Base-by-base conservation (phyloP, 2,797 vertebrate species). In the Sebastes dallii region DNA sequence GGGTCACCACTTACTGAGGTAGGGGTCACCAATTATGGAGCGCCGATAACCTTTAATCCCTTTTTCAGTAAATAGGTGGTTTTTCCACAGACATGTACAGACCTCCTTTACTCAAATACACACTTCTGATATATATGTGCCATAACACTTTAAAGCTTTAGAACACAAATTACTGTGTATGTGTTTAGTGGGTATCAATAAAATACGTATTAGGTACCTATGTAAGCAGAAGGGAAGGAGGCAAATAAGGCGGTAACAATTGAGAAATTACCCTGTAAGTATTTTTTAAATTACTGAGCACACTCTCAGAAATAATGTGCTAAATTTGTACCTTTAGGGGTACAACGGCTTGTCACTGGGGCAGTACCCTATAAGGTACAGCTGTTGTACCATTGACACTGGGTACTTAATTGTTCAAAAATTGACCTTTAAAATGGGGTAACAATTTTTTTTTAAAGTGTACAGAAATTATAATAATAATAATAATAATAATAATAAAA, bases 21-120 rank as follows among this genome's bases (percentile, higher is more conserved):
- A 76, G 65, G 73, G 83, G 77, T 90, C 88, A 90, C 87, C 90
- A 92, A 92, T 94, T 94, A 93, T 3, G 24, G 30, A 70, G 80
- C 27, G 16, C 58, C 56, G 59, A 16, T 66, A 72, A 86, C 74
- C 75, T 87, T 76, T 79, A 65, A 73, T 74, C 59, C 27, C 29
- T 30, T 58, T 81, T 78, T 34, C 32, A 24, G 29, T 60, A 80
- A 88, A 81, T 55, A 77, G n/a, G 12, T 22, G 66, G 6, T 54
- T 68, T 78, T 80, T 24, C 27, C 8, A 50, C 56, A 65, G 46
- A 65, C 18, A 22, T n/a, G 4, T 13, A 62, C 20, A 69, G 58
- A 80, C 65, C 65, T 42, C 69, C 71, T 58, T 10, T 72, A 60
- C 60, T 50, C 16, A 56, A 30, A 52, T 55, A 25, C 66, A 24